Conservation (phyloP, 2,113 vertebrate genomes). For the Microcebus murinus region DNA sequence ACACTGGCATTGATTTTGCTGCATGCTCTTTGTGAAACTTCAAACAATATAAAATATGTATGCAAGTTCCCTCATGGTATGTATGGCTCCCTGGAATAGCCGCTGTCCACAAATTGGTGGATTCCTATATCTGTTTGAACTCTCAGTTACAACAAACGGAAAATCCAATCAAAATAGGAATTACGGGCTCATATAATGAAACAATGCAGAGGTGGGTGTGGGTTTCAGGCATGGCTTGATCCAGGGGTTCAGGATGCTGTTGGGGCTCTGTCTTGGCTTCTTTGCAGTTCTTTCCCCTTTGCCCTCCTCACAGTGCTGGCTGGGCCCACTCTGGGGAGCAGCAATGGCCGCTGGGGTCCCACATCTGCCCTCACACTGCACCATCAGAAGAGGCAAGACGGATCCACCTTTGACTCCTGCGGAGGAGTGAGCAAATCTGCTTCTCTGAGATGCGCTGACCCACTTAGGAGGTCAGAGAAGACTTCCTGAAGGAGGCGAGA, state of each 20-base stretch:
- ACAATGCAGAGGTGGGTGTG: rapidly evolving
- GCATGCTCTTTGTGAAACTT: neutral
- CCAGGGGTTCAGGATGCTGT: neutral
- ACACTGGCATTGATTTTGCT: neutral
- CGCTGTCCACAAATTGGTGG: neutral
- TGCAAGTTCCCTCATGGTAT: neutral
- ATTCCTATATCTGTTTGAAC: neutral
- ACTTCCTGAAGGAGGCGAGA: neutral
- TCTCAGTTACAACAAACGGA: neutral
- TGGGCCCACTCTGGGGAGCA: neutral
- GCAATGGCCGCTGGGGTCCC: neutral
- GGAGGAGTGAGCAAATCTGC: neutral
- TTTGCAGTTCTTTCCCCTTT: neutral
- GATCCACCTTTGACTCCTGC: neutral
- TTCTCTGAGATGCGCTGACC: neutral
- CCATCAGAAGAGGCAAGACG: neutral
- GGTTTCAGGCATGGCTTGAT: slow-evolving; percentile 27
- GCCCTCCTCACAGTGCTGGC: neutral
- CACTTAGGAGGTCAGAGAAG: neutral
- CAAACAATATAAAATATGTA: neutral
- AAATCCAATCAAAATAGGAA: neutral
- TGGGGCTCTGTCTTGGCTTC: neutral
- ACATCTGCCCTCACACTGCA: neutral
- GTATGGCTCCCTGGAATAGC: neutral
- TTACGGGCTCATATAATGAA: neutral